These are phyloP conservation scores for Philotrypesis tridentata DNA, from an alignment of 1,140 invertebrate species.

Conservation along the genomic window DNA sequence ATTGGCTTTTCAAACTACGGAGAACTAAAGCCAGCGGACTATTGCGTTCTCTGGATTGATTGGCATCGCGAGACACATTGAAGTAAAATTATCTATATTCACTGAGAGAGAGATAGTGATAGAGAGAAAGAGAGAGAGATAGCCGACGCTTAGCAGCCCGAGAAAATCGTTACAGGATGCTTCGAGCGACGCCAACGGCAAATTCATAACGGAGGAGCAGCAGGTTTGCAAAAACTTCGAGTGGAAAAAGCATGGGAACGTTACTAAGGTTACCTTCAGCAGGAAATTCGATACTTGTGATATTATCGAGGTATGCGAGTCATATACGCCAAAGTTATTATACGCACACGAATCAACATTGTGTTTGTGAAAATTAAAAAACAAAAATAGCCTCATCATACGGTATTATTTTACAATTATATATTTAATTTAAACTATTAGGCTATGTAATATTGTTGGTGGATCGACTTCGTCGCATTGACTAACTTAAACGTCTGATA, in stretches of 20 bases:
- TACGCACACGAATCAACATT: no score
- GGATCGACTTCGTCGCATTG: no score
- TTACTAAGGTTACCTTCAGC: constrained; percentile 83
- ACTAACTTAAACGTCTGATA: no score
- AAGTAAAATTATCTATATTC: constrained; percentile 75
- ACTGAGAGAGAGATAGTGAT: no score
- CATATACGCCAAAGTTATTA: no score
- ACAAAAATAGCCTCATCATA: no score
- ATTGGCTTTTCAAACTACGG: constrained; percentile 95
- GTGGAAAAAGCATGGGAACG: constrained; percentile 74
- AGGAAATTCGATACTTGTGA: constrained; percentile 95
- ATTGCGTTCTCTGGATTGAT: constrained; percentile 88
- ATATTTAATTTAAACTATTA: no score
- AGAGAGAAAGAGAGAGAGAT: no score
- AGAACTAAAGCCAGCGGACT: constrained; percentile 83
- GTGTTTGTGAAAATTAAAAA: no score
- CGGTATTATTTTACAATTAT: no score
- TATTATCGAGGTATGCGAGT: constrained; percentile 85
- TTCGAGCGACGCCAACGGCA: constrained; percentile 81
- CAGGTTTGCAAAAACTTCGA: constrained; percentile 88
- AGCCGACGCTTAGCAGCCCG: no score
- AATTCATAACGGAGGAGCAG: constrained; percentile 80
- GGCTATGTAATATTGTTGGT: no score
- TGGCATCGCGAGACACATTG: constrained; percentile 79
- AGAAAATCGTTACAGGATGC: constrained; percentile 84